Evolutionary conservation across 1,140 invertebrate species (phyloP).

Genomic region (Drosophila ohnishii): DNA sequence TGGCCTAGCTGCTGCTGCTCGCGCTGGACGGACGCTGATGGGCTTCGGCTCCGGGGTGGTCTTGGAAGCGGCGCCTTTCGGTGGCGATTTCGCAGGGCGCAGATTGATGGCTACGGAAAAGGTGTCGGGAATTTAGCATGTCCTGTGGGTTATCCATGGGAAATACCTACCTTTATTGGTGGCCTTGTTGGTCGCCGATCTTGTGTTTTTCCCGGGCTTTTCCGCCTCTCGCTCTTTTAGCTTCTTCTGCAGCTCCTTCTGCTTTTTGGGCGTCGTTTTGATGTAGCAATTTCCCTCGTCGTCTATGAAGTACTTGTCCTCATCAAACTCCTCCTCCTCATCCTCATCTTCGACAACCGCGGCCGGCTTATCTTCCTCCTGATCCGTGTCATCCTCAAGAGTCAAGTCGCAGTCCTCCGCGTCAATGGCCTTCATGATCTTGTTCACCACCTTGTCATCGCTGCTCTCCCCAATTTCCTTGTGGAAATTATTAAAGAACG

Average conservation of each 20-base stretch:
- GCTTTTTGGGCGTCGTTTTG: conserved; percentile 60
- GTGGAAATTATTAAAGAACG: conserved; percentile 92
- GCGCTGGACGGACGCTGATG: conserved; percentile 50
- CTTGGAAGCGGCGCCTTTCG: conserved; percentile 22
- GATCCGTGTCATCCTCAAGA: conserved; percentile 19
- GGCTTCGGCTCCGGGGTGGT: conserved; percentile 8
- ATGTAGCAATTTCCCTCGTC: conserved; percentile 83
- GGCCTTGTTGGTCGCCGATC: conserved; percentile 7
- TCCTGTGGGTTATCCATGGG: no score
- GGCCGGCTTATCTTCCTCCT: not conserved
- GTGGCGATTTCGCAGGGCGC: conserved; percentile 49
- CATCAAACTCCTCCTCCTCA: conserved; percentile 83
- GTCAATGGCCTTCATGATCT: conserved; percentile 27
- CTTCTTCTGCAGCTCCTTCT: conserved; percentile 49
- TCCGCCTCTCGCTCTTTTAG: conserved; percentile 6
- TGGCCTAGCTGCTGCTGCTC: conserved; percentile 3
- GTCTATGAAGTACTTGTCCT: conserved; percentile 83
- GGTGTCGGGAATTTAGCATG: not conserved
- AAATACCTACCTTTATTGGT: conserved; percentile 41
- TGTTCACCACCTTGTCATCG: conserved; percentile 43
- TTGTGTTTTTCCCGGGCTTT: conserved; percentile 1
- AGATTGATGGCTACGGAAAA: conserved; percentile 49
- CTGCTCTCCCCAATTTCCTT: conserved; percentile 89
- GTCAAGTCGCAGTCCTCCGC: conserved; percentile 9
- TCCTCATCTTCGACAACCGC: conserved; percentile 59